Evolutionary conservation across 2,888 invertebrate genomes (phyloP).

Genomic region (Sialis lutaria): DNA sequence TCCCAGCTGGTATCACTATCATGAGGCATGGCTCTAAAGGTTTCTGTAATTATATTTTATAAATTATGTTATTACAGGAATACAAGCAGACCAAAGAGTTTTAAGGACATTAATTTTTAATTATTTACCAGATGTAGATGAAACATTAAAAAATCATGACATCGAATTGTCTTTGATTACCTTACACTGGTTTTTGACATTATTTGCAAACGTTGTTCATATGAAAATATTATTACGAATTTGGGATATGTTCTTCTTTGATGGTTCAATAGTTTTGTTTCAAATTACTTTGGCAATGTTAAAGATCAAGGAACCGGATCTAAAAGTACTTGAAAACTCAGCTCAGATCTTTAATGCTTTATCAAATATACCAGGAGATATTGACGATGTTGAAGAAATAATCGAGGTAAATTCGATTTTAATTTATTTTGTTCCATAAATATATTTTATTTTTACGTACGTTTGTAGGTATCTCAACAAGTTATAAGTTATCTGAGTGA

Average conservation of each 20-base stretch:
- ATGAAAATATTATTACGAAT: slow-evolving; percentile 84
- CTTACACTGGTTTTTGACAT: slow-evolving; percentile 92
- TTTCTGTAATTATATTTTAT: background rate
- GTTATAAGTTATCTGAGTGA: slow-evolving; percentile 72
- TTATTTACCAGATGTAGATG: slow-evolving; percentile 77
- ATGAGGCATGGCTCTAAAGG: no score
- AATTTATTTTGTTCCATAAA: background rate
- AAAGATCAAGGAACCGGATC: slow-evolving; percentile 68
- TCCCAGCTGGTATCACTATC: no score
- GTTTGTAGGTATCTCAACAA: slow-evolving; percentile 41
- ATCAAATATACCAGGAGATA: slow-evolving; percentile 87
- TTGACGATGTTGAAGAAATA: slow-evolving; percentile 78
- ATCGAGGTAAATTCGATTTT: slow-evolving; percentile 45
- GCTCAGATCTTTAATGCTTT: slow-evolving; percentile 96
- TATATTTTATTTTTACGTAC: background rate
- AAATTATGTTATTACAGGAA: slow-evolving; percentile 30
- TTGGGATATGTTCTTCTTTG: slow-evolving; percentile 95
- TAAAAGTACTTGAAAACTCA: slow-evolving; percentile 79
- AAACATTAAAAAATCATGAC: slow-evolving; percentile 83
- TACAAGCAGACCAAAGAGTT: slow-evolving; percentile 94
- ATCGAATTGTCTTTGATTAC: slow-evolving; percentile 90
- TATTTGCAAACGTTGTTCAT: slow-evolving; percentile 92
- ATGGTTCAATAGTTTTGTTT: slow-evolving; percentile 88
- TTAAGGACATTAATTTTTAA: slow-evolving; percentile 77
- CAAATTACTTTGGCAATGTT: slow-evolving; percentile 90